Percentiles rank a stretch among this genome's conserved stretches.
Evolutionary conservation across 2,888 invertebrate species (phyloP).

Genomic region (Ornithoptera alexandrae): DNA sequence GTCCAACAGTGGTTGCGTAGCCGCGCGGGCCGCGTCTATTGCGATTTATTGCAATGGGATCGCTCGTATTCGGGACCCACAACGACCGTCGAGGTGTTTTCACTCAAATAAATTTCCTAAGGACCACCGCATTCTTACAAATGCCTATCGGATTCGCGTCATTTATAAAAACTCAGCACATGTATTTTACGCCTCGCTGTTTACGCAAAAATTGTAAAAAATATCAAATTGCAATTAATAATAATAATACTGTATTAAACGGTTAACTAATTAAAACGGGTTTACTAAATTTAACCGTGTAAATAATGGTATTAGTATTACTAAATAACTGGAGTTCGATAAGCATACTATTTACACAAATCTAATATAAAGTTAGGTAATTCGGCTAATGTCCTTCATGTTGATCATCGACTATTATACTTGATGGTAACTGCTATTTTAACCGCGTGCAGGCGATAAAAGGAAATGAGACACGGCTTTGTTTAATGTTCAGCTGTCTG

Average conservation of each 20-base stretch:
- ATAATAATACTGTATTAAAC: too few species aligned
- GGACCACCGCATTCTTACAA: constrained; percentile 51
- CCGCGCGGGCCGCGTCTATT: constrained; percentile 50
- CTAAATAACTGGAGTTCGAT: neutral
- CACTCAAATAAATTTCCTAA: constrained; percentile 67
- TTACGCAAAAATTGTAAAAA: neutral
- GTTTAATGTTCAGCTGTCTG: constrained; percentile 27
- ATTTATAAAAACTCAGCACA: constrained; percentile 7
- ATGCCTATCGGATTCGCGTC: constrained; percentile 56
- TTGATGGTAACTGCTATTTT: constrained; percentile 5
- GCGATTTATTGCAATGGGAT: constrained; percentile 67
- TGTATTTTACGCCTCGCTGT: constrained; percentile 1
- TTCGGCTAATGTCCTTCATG: neutral
- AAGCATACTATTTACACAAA: neutral
- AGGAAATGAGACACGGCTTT: constrained; percentile 22
- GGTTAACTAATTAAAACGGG: too few species aligned
- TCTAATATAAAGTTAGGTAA: neutral
- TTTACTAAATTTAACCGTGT: neutral
- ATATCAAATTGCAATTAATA: neutral
- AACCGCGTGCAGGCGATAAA: constrained; percentile 8
- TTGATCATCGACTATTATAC: neutral
- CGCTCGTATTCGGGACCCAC: constrained; percentile 57
- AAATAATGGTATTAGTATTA: neutral
- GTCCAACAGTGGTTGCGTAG: constrained; percentile 48
- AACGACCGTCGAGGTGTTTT: constrained; percentile 56